These are phyloP conservation scores for Eptatretus burgeri DNA, from an alignment of 2,113 vertebrate genomes.

Conservation along the genomic window DNA sequence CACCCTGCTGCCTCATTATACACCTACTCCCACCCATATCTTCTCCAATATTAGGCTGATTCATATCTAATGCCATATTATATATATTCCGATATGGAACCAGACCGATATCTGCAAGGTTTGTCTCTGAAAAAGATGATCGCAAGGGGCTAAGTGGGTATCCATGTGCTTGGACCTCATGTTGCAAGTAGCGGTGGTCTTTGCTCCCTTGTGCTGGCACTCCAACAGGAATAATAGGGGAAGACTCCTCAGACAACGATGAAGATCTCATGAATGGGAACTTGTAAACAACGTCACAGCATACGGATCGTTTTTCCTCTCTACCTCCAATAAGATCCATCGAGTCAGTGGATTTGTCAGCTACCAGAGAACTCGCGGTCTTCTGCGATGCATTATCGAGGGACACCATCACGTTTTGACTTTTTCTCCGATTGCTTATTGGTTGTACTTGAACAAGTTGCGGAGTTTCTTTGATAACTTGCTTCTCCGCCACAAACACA, in stretches of 20 bases:
- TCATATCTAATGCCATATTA: conserved; percentile 27
- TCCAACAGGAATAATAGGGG: no score
- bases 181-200: no score
- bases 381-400: conserved; percentile 33
- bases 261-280: conserved; percentile 34
- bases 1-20: conserved; percentile 45
- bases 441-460: no score
- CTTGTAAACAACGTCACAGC: conserved; percentile 88
- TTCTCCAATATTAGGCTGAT: conserved; percentile 14
- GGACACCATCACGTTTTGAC: conserved; percentile 72
- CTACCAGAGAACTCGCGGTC: conserved; percentile 50
- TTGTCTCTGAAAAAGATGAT: conserved; percentile 78
- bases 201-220: no score
- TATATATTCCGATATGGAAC: conserved; percentile 33
- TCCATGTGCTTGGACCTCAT: conserved; percentile 18
- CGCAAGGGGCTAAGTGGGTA: conserved; percentile 64
- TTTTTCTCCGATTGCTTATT: conserved; percentile 12
- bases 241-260: background rate
- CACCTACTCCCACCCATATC: conserved; percentile 49
- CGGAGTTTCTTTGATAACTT: no score
- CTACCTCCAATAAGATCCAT: conserved; percentile 65
- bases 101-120: conserved; percentile 40
- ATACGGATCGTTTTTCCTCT: conserved; percentile 57
- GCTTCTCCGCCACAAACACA: no score
- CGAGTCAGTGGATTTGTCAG: conserved; percentile 34